Conservation (phyloP, 2,113 vertebrate species). For the Colossoma macropomum region DNA sequence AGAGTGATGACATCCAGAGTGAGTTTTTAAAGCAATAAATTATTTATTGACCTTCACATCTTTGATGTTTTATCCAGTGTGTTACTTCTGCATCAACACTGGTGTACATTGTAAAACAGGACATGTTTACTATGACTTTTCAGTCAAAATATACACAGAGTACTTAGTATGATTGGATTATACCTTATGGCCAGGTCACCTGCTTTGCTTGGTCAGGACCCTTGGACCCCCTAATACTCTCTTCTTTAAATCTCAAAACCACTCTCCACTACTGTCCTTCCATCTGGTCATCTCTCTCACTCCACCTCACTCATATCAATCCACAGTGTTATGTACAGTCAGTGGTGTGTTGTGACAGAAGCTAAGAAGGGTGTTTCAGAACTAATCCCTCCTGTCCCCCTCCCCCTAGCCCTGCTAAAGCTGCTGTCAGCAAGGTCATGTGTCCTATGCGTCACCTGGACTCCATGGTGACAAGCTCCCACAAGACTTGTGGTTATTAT, state of each 20-base stretch:
- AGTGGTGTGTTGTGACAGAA: conserved; percentile 23
- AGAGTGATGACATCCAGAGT: conserved; percentile 44
- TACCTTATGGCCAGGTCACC: not conserved
- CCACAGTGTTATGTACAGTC: not conserved
- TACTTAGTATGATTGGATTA: not conserved
- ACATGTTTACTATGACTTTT: not conserved
- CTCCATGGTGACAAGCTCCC: conserved; percentile 37
- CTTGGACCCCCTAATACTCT: not conserved
- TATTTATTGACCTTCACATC: not conserved
- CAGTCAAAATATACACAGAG: not conserved
- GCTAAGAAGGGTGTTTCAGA: conserved; percentile 33
- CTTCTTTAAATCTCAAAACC: conserved; percentile 1
- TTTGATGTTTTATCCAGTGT: not conserved
- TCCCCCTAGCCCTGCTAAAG: conserved; percentile 25
- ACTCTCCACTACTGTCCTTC: not conserved
- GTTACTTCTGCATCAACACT: too few relatives aligned
- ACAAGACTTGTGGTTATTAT: conserved; percentile 1
- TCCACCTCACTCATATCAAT: conserved; percentile 12
- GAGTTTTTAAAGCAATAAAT: conserved; percentile 12
- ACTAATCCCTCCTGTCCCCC: conserved; percentile 48
- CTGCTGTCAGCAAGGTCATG: conserved; percentile 46
- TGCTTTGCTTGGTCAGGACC: not conserved
- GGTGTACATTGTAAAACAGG: not conserved
- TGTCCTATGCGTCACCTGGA: conserved; percentile 48
- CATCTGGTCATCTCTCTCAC: not conserved